Evolutionary conservation across 1,140 invertebrate species (phyloP), one percentile per base, ranked within the genome.

Genomic region (Pogonomyrmex californicus): DNA sequence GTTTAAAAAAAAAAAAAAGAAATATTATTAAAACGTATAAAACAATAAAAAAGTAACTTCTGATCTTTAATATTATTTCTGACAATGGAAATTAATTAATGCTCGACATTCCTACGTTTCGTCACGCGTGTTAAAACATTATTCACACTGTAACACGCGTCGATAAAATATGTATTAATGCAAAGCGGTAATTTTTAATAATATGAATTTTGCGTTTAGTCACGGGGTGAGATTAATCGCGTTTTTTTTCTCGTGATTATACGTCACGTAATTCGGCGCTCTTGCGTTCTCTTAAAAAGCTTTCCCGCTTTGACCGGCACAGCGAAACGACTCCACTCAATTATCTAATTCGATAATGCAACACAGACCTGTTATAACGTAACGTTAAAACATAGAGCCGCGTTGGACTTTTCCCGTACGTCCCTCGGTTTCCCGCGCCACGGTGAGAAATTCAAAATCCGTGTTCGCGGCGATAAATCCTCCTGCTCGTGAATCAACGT

Each of bases 401-500:
- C 73, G 82, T 49, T 78, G 70, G 30, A 70, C 81, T 83, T 83
- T 83, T 83, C 44, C 58, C 82, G 47, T 38, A 38, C 73, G 66
- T 36, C 33, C 44, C 70, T 51, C 47, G n/a, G 36, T 58, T 58
- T 60, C 41, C 47, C 82, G 49, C 85, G 70, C 54, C 70, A 47
- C 60, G 38, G 38, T 71, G 78, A 68, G 70, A 87, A 90, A 90
- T 90, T 90, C 73, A 70, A 90, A 89, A 90, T 90, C 85, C 89
- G 86, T 85, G 89, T 87, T 66, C 73, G 51, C 38, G 60, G 30
- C 73, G 38, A 89, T 89, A 89, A 87, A 90, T 90, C 86, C 54
- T 54, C n/a, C 49, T 23, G 65, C 56, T 49, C 66, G 60, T 83
- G 60, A 75, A 88, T 76, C 62, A 44, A 54, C 30, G 70, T 62